These are phyloP conservation scores for Zhuqinia jingwanae DNA, from an alignment of 2,888 invertebrate genomes.

Conservation along the genomic window DNA sequence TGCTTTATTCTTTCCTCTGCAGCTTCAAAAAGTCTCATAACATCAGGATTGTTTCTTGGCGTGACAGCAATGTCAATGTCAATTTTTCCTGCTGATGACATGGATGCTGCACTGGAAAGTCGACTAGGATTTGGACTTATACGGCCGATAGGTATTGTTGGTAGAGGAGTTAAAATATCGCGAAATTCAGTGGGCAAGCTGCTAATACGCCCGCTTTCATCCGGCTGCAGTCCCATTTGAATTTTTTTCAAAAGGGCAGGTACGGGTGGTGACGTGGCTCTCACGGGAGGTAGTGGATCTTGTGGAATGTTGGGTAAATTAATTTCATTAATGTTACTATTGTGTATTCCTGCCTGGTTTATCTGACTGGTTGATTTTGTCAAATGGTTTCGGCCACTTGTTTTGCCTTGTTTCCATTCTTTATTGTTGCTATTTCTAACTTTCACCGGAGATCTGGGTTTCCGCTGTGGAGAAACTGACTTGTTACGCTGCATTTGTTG, in stretches of 20 bases:
- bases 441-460: constrained; percentile 37
- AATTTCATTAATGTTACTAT: not conserved
- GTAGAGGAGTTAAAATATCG: constrained; percentile 62
- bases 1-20: constrained; percentile 54
- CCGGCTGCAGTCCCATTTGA: constrained; percentile 74
- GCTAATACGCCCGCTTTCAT: constrained; percentile 69
- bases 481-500: constrained; percentile 34
- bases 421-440: not conserved
- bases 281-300: not conserved
- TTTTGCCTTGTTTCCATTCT: not conserved
- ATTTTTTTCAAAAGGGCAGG: constrained; percentile 77
- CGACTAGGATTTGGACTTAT: constrained; percentile 56
- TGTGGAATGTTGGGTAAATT: constrained; percentile 35
- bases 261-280: constrained; percentile 75
- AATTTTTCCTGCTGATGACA: constrained; percentile 58
- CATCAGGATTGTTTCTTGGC: constrained; percentile 56
- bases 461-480: constrained; percentile 49
- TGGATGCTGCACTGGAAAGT: constrained; percentile 66
- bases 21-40: constrained; percentile 51
- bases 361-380: not conserved
- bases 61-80: constrained; percentile 75
- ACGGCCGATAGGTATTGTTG: constrained; percentile 55
- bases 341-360: not conserved
- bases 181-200: constrained; percentile 67
- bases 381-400: not conserved